Percentiles rank a stretch among this genome's conserved stretches.
Evolutionary conservation across 2,888 invertebrate species (phyloP).

Genomic region (Meghimatium bilineatum): DNA sequence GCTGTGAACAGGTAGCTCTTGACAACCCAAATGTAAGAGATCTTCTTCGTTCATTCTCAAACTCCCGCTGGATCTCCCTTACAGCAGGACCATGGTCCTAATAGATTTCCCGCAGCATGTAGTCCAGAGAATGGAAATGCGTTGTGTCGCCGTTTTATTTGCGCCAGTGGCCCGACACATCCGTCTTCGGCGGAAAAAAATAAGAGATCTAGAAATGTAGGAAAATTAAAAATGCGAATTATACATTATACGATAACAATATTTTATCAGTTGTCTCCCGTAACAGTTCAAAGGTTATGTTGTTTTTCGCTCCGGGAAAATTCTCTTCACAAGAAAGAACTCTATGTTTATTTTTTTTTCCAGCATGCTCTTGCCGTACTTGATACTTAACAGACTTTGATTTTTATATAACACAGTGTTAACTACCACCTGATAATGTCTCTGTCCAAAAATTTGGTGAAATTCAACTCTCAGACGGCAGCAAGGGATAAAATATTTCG

Average conservation of each 20-base stretch:
- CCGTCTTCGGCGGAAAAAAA: too few relatives aligned
- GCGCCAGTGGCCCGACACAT: too few relatives aligned
- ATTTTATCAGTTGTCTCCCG: background rate
- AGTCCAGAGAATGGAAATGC: too few relatives aligned
- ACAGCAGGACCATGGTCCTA: too few relatives aligned
- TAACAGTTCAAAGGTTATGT: conserved; percentile 12
- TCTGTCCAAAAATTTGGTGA: conserved; percentile 48
- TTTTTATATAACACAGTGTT: background rate
- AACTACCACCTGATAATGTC: conserved; percentile 1
- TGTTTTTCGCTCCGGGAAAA: background rate
- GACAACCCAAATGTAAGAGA: too few relatives aligned
- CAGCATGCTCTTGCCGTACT: background rate
- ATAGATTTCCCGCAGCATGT: too few relatives aligned
- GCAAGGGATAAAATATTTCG: conserved; percentile 55
- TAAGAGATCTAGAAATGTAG: background rate
- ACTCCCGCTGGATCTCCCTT: too few relatives aligned
- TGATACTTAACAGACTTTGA: background rate
- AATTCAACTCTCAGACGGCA: conserved; percentile 51
- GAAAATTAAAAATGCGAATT: background rate
- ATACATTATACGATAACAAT: background rate
- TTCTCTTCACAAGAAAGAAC: background rate
- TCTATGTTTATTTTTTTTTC: background rate
- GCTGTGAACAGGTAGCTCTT: too few relatives aligned
- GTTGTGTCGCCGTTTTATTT: too few relatives aligned
- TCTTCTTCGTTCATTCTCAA: too few relatives aligned